Conservation (phyloP, 1,140 invertebrate genomes). For the Rhyacophila brunnea region DNA sequence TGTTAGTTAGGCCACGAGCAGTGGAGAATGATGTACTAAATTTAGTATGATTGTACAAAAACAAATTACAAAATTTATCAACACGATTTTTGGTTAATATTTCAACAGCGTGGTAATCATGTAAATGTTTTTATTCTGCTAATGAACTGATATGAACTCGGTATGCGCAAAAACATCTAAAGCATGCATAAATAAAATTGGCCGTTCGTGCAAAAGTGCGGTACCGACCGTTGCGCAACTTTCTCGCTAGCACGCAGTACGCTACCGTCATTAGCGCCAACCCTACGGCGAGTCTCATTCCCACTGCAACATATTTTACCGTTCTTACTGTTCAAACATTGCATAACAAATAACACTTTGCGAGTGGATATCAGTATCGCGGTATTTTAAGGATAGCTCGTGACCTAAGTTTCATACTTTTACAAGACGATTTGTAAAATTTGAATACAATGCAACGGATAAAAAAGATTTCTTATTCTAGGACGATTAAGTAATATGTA, state of each 20-base stretch:
- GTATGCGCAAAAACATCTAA: constrained; percentile 10
- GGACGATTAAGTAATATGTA: too few relatives aligned
- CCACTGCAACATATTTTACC: constrained; percentile 31
- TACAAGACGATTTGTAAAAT: too few relatives aligned
- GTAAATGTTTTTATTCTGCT: too few relatives aligned
- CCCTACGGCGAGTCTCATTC: constrained; percentile 33
- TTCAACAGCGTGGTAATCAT: too few relatives aligned
- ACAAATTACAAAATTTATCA: not conserved
- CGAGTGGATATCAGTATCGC: too few relatives aligned
- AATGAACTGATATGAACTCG: not conserved
- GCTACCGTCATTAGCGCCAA: constrained; percentile 32
- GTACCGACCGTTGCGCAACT: constrained; percentile 38
- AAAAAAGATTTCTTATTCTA: too few relatives aligned
- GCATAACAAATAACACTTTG: too few relatives aligned
- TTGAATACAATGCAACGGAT: too few relatives aligned
- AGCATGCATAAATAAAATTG: constrained; percentile 24
- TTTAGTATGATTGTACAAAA: constrained; percentile 18
- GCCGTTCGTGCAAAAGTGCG: constrained; percentile 28
- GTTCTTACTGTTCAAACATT: too few relatives aligned
- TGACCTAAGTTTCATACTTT: too few relatives aligned
- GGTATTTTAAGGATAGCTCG: too few relatives aligned
- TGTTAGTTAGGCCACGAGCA: constrained; percentile 36
- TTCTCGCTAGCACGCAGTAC: constrained; percentile 34
- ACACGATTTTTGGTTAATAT: too few relatives aligned
- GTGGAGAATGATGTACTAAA: constrained; percentile 13